phyloP scores from a whole-genome alignment of 2,797 vertebrate genomes.

The Argya squamiceps region DNA sequence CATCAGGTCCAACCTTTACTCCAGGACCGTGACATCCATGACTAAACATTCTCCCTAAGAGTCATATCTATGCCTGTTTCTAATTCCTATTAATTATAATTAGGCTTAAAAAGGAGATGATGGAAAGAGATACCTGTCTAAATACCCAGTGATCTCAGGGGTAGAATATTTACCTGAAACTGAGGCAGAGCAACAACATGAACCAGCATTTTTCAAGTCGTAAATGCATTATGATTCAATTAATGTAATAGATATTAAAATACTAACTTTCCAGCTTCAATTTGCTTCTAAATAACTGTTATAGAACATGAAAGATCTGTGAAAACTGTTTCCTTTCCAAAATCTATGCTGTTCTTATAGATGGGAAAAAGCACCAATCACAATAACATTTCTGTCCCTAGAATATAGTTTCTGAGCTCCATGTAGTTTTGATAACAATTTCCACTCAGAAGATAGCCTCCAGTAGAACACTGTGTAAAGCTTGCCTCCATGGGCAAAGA shows the following conservation, averaged over 20 bases:
- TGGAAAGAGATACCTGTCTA: background rate
- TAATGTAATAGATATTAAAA: background rate
- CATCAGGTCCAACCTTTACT: background rate
- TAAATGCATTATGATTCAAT: background rate
- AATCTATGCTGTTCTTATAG: background rate
- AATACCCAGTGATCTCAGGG: background rate
- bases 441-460: background rate
- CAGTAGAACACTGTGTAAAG: background rate
- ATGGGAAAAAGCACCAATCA: background rate
- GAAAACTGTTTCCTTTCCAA: background rate
- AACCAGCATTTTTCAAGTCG: background rate
- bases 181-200: background rate
- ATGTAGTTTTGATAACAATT: background rate
- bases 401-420: background rate
- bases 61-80: background rate
- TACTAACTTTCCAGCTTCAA: background rate
- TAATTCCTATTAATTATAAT: background rate
- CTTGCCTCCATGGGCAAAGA: background rate
- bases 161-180: background rate
- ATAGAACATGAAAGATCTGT: background rate
- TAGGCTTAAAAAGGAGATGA: fast-evolving
- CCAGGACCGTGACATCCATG: background rate
- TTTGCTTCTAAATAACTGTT: background rate
- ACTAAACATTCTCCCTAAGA: background rate
- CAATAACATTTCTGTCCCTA: background rate